Percentiles rank a stretch among this genome's conserved stretches.
phyloP scores from a whole-genome alignment of 2,888 invertebrate species.

The Trachelus tabidus region DNA sequence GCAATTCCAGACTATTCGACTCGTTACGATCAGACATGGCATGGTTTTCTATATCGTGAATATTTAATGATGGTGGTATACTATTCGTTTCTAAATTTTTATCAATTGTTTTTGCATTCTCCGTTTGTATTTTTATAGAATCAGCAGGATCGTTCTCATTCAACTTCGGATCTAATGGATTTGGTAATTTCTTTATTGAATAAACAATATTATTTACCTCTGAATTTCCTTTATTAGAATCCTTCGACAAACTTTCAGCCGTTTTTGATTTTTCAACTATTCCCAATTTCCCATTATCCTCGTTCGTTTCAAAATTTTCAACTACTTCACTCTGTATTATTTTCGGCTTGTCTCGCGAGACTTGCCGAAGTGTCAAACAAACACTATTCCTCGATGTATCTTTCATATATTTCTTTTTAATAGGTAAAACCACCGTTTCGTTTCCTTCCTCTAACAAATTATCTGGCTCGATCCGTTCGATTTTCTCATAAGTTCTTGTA shows the following conservation, averaged over 20 bases:
- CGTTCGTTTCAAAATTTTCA: neutral
- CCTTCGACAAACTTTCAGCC: neutral
- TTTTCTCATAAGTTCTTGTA: conserved; percentile 17
- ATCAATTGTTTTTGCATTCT: neutral
- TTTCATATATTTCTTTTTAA: conserved; percentile 52
- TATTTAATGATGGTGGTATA: neutral
- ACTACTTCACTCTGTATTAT: neutral
- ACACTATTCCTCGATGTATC: conserved; percentile 57
- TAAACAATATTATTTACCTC: neutral
- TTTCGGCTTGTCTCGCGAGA: neutral
- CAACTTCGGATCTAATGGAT: neutral
- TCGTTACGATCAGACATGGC: neutral
- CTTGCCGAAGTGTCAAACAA: conserved; percentile 46
- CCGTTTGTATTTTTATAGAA: neutral
- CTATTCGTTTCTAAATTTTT: neutral
- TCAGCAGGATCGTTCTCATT: neutral
- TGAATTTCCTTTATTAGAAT: neutral
- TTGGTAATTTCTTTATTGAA: neutral
- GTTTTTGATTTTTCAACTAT: neutral
- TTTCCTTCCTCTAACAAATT: conserved; percentile 14
- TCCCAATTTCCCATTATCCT: neutral
- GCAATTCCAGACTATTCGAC: neutral
- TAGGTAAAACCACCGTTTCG: conserved; percentile 53
- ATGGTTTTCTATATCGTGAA: neutral
- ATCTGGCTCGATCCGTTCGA: neutral